Evolutionary conservation across 2,113 vertebrate genomes (phyloP).

Genomic region (Callipepla californica): DNA sequence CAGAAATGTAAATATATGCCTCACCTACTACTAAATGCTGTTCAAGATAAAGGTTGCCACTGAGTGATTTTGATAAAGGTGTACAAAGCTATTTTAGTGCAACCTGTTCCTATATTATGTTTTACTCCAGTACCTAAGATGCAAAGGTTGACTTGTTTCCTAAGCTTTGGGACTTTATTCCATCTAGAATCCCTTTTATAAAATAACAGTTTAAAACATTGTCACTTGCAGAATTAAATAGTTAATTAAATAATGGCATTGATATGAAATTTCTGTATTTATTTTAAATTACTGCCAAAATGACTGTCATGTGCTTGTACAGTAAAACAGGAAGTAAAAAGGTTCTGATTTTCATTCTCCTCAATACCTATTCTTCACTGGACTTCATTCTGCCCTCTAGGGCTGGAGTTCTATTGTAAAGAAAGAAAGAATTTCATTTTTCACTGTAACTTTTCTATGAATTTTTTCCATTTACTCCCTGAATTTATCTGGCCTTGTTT

Average conservation of each 20-base stretch:
- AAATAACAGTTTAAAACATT: neutral
- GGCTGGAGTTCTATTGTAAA: neutral
- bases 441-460: neutral
- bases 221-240: neutral
- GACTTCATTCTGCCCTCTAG: neutral
- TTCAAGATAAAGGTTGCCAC: neutral
- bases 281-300: neutral
- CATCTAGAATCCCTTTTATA: neutral
- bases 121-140: neutral
- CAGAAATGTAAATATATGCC: neutral
- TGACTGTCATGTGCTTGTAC: neutral
- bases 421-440: neutral
- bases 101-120: neutral
- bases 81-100: neutral
- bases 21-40: neutral
- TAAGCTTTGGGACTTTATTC: neutral
- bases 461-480: neutral
- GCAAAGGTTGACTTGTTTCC: neutral
- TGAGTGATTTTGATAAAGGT: neutral
- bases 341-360: neutral
- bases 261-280: neutral
- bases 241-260: neutral
- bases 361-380: neutral
- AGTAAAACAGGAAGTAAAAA: neutral
- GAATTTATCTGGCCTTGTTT: neutral